Evolutionary conservation across 2,113 vertebrate species (phyloP).

Genomic region (Rhinolophus sinicus): DNA sequence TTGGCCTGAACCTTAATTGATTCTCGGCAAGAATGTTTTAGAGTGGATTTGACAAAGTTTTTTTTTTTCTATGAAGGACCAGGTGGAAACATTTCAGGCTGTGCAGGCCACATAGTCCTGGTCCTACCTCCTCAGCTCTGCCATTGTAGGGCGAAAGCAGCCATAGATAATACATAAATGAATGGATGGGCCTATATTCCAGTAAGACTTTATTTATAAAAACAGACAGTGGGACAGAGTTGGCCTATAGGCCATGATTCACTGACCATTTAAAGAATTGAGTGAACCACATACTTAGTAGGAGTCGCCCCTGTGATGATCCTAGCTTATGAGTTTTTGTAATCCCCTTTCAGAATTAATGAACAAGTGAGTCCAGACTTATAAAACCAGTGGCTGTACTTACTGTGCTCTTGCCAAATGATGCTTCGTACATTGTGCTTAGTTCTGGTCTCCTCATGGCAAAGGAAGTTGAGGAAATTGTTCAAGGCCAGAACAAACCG

Average conservation of each 20-base stretch:
- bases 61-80: background rate
- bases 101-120: background rate
- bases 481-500: background rate
- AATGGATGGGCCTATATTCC: background rate
- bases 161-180: background rate
- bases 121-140: background rate
- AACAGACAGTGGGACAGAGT: background rate
- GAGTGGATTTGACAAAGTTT: background rate
- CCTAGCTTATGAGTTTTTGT: background rate
- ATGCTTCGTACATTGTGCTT: background rate
- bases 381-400: background rate
- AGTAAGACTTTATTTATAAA: conserved; percentile 22
- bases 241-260: background rate
- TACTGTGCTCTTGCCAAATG: background rate
- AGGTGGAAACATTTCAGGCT: background rate
- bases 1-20: background rate
- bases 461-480: background rate
- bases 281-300: background rate
- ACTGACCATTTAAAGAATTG: background rate
- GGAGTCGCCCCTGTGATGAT: background rate
- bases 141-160: background rate
- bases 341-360: background rate
- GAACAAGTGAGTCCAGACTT: background rate
- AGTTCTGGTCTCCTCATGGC: background rate
- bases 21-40: background rate